Conservation (phyloP, 2,888 invertebrate species). For the Calephelis perditalis region DNA sequence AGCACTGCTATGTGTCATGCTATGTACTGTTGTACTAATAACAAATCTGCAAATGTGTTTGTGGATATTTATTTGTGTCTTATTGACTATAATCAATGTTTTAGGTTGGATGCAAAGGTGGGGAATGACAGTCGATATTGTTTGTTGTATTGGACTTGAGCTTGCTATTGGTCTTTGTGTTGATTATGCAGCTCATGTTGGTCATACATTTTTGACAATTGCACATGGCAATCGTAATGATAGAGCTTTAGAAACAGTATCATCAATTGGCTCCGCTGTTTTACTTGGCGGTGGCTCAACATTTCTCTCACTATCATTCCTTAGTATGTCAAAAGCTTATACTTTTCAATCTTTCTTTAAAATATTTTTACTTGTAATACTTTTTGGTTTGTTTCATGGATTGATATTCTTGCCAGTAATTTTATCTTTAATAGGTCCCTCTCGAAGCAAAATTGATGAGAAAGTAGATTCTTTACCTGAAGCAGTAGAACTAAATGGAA, state of each 20-base stretch:
- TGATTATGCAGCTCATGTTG: constrained; percentile 90
- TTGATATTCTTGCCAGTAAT: constrained; percentile 86
- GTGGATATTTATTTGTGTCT: constrained; percentile 87
- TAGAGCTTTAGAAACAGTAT: constrained; percentile 81
- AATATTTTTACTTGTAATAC: constrained; percentile 87
- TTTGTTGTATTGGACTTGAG: constrained; percentile 88
- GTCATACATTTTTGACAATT: constrained; percentile 86
- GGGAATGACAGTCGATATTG: constrained; percentile 89
- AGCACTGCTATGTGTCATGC: constrained; percentile 87
- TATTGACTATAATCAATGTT: constrained; percentile 85
- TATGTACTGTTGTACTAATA: constrained; percentile 86
- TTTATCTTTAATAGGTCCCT: constrained; percentile 85
- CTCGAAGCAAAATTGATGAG: constrained; percentile 53
- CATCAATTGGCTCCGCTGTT: constrained; percentile 86
- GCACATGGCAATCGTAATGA: constrained; percentile 72
- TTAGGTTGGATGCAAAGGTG: constrained; percentile 88
- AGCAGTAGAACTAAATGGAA: constrained; percentile 53
- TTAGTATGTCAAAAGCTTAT: constrained; percentile 85
- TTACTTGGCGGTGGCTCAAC: constrained; percentile 88
- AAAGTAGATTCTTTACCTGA: constrained; percentile 42
- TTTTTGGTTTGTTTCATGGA: constrained; percentile 89
- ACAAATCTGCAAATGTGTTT: constrained; percentile 87
- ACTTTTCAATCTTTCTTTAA: constrained; percentile 86
- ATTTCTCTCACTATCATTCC: constrained; percentile 83
- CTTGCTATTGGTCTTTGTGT: constrained; percentile 90